Conservation (phyloP, 2,113 vertebrate genomes). For the Triplophysa dalaica region DNA sequence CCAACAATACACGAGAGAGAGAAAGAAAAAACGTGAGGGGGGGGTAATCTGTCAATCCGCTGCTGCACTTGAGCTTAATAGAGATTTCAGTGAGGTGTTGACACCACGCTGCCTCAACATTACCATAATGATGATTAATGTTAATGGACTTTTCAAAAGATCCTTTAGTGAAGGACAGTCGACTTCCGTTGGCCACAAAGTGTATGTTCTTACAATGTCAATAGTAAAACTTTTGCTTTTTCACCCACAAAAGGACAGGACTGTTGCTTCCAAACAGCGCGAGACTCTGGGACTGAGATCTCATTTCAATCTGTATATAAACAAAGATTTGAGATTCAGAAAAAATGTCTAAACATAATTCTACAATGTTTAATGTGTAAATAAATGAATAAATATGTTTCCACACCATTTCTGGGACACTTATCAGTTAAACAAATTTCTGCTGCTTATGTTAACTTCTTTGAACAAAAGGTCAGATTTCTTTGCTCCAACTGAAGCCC, state of each 20-base stretch:
- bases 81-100: constrained; percentile 59
- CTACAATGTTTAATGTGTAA: too few species aligned
- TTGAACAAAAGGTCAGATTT: too few species aligned
- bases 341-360: too few species aligned
- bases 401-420: too few species aligned
- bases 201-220: constrained; percentile 5
- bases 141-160: constrained; percentile 55
- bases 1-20: constrained; percentile 50
- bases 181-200: constrained; percentile 38
- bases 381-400: too few species aligned
- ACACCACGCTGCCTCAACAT: constrained; percentile 56
- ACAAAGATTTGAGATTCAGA: too few species aligned
- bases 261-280: neutral
- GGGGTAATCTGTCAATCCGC: constrained; percentile 53
- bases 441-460: too few species aligned
- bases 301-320: neutral
- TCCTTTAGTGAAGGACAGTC: constrained; percentile 39
- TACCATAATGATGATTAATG: constrained; percentile 58
- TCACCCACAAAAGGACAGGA: neutral
- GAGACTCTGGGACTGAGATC: neutral
- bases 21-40: constrained; percentile 30
- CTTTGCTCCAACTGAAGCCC: too few species aligned
- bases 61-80: constrained; percentile 47
- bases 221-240: neutral
- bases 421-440: too few species aligned